Base-by-base conservation (phyloP, 1,140 invertebrate species). In the Hylaeus anthracinus region DNA sequence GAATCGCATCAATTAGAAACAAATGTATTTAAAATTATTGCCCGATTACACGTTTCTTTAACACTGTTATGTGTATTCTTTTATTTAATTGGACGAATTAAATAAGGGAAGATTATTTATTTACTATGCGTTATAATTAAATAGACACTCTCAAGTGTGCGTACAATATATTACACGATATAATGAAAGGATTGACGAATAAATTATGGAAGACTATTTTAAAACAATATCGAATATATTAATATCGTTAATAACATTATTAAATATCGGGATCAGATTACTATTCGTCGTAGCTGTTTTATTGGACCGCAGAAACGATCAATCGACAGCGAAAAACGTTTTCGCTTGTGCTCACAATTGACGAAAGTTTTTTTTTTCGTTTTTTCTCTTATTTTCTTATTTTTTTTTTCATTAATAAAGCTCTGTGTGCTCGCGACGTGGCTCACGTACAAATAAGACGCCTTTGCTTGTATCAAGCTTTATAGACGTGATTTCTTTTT, bases 211-310 rank as follows among this genome's bases (percentile, higher is more conserved):
- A 77, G 45, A 69, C 73, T 56, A 26, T 83, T 82, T 87, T 76
- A 82, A 87, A 87, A 87, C 86, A 87, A 87, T 87, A 87, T 84
- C 75, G 86, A 87, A 87, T 87, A 87, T 87, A 86, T 87, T 87
- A 87, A 86, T 87, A 87, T 87, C 85, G 75, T 87, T 76, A 82
- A 87, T 87, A 87, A 87, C 86, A 87, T 87, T 83, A 78, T 87
- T 87, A 87, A 87, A 87, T 86, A 87, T 87, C 72, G 67, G 48
- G 51, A 64, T 83, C 81, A 83, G 85, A 75, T 87, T 84, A 81
- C 71, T 86, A 79, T 81, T 87, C 85, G 81, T 86, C 86, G 82
- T 80, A 81, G 81, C 63, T 81, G 69, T 65, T 73, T 69, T 74
- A 26, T 69, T 26, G n/a, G n/a, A 77, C n/a, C 70, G 69, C 69